A percentile compares a stretch with the other conserved stretches of the same genome.
Conservation (phyloP, 1,140 invertebrate species). For the Magallana gigas region DNA sequence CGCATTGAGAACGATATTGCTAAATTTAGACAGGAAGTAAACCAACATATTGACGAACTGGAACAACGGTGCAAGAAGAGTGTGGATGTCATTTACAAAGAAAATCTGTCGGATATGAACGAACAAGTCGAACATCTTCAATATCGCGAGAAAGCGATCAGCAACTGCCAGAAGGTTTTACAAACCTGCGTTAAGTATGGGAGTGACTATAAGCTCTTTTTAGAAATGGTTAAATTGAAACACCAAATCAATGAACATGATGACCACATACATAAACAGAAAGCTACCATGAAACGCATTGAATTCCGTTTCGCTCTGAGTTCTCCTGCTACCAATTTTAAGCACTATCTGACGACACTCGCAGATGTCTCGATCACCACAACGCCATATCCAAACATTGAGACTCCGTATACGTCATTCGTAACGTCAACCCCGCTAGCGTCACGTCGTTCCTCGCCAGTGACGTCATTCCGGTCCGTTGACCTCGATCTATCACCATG, state of each 20-base stretch:
- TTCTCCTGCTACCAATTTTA: conserved; percentile 15
- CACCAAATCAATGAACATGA: background rate
- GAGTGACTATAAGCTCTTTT: conserved; percentile 12
- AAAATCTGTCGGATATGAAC: conserved; percentile 23
- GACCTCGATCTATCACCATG: background rate
- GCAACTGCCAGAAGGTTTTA: background rate
- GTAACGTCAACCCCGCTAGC: background rate
- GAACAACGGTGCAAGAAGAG: conserved; percentile 9
- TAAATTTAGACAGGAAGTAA: background rate
- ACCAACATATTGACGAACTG: conserved; percentile 7
- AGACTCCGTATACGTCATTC: background rate
- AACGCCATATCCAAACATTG: conserved; percentile 4
- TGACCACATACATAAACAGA: background rate
- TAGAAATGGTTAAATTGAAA: conserved; percentile 7
- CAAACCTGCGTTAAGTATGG: conserved; percentile 4
- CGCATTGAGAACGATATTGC: conserved; percentile 22
- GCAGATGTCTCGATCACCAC: background rate
- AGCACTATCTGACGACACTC: background rate
- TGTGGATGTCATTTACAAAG: background rate
- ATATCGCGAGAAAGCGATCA: conserved; percentile 25
- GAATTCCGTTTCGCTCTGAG: conserved; percentile 1
- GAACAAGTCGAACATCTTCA: conserved; percentile 7
- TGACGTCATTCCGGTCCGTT: conserved; percentile 19
- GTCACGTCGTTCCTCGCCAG: conserved; percentile 1
- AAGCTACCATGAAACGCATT: background rate